phyloP scores from a whole-genome alignment of 1,140 invertebrate species.

The Aphidius ervi region DNA sequence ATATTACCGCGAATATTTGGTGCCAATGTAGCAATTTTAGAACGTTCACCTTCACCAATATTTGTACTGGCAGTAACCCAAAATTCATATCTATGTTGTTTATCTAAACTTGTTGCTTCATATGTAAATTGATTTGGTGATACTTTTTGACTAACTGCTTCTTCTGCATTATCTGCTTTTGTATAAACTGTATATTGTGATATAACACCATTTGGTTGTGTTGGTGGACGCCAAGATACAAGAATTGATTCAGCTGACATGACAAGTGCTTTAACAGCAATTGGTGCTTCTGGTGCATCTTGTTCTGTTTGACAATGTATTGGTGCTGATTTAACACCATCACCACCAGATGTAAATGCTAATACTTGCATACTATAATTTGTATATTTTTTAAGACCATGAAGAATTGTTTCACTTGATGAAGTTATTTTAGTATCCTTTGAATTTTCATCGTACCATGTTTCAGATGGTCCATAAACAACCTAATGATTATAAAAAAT shows the following conservation, averaged over 20 bases:
- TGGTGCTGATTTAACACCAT: constrained; percentile 84
- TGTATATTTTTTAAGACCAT: constrained; percentile 90
- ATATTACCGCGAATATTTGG: constrained; percentile 72
- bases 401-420: constrained; percentile 86
- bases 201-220: constrained; percentile 87
- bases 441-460: constrained; percentile 89
- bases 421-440: constrained; percentile 88
- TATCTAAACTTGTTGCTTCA: constrained; percentile 79
- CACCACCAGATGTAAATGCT: constrained; percentile 92
- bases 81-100: constrained; percentile 82
- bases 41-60: constrained; percentile 87
- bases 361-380: constrained; percentile 97
- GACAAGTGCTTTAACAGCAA: constrained; percentile 86
- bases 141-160: constrained; percentile 69
- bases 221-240: constrained; percentile 89
- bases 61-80: constrained; percentile 92
- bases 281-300: constrained; percentile 89
- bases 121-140: constrained; percentile 53
- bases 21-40: constrained; percentile 77
- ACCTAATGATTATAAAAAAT: constrained; percentile 51
- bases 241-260: constrained; percentile 88
- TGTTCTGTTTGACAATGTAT: constrained; percentile 94
- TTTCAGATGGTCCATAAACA: constrained; percentile 86
- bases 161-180: constrained; percentile 68
- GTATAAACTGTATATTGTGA: constrained; percentile 91